Evolutionary conservation across 1,140 invertebrate species (phyloP).

Genomic region (Cydia fagiglandana): DNA sequence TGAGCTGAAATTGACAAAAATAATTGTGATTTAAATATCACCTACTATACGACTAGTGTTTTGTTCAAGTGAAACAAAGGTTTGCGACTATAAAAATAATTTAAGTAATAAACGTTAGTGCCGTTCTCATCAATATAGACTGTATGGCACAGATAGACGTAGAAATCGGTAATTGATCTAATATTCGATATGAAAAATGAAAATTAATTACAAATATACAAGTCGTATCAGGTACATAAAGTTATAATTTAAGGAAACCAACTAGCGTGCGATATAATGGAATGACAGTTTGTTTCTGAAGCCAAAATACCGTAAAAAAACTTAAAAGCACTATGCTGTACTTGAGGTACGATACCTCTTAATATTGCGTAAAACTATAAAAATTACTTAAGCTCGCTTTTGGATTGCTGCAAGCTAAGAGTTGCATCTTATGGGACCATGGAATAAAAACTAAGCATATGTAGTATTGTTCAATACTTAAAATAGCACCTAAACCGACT

Average conservation of each 20-base stretch:
- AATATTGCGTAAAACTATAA: conserved; percentile 15
- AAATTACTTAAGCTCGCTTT: conserved; percentile 23
- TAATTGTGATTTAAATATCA: conserved; percentile 28
- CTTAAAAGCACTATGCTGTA: conserved; percentile 12
- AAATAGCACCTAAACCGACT: conserved; percentile 62
- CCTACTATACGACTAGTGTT: conserved; percentile 52
- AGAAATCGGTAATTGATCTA: conserved; percentile 41
- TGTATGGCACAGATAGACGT: conserved; percentile 54
- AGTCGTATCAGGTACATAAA: conserved; percentile 69
- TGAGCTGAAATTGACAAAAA: conserved; percentile 23
- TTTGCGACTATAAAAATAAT: conserved; percentile 36
- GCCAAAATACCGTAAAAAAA: neutral
- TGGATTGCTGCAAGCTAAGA: conserved; percentile 14
- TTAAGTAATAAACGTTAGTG: conserved; percentile 43
- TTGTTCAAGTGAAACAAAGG: conserved; percentile 43
- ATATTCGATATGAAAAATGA: conserved; percentile 40
- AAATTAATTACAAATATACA: conserved; percentile 67
- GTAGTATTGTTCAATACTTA: conserved; percentile 28
- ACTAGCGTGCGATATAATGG: conserved; percentile 47
- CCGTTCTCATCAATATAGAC: conserved; percentile 39
- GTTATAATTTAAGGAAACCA: conserved; percentile 45
- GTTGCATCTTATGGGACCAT: neutral
- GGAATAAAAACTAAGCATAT: conserved; percentile 20
- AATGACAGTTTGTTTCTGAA: conserved; percentile 49
- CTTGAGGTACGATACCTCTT: neutral